A percentile compares a stretch with the other conserved stretches of the same genome.
Conservation (phyloP, 2,797 vertebrate genomes). For the Oophaga sylvatica region DNA sequence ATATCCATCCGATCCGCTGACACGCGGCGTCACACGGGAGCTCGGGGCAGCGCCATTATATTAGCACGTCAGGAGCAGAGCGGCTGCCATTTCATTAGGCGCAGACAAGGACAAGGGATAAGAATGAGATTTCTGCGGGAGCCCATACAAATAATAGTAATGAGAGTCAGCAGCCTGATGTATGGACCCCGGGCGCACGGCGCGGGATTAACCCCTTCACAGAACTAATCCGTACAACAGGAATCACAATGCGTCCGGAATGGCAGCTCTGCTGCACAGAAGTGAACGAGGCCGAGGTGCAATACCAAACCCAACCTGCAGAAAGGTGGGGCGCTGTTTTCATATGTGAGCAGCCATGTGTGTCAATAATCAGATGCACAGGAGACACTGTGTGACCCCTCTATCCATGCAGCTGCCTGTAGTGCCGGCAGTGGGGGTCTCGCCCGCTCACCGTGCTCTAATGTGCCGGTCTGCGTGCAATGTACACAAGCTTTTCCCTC, state of each 20-base stretch:
- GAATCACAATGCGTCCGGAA: background rate
- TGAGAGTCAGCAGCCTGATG: slow-evolving; percentile 33
- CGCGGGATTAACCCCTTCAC: background rate
- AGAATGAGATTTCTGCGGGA: slow-evolving; percentile 20
- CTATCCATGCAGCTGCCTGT: background rate
- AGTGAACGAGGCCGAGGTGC: background rate
- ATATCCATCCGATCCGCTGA: slow-evolving; percentile 1
- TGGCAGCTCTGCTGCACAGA: background rate
- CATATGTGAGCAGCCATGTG: too few relatives aligned
- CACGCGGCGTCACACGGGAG: background rate
- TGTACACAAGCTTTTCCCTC: background rate
- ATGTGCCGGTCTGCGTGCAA: background rate
- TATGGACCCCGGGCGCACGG: background rate
- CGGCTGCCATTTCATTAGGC: slow-evolving; percentile 15
- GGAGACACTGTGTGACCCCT: background rate
- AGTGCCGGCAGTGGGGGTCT: background rate
- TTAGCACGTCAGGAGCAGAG: background rate
- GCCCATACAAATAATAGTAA: slow-evolving; percentile 26
- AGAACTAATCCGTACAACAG: background rate
- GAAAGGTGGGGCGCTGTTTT: too few relatives aligned
- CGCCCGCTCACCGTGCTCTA: background rate
- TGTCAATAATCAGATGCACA: too few relatives aligned
- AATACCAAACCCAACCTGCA: background rate
- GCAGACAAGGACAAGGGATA: slow-evolving; percentile 18
- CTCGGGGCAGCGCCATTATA: background rate